A percentile compares a stretch with the other conserved stretches of the same genome.
These are phyloP conservation scores for Cnemophilus loriae DNA, from an alignment of 2,113 vertebrate genomes.

Conservation along the genomic window DNA sequence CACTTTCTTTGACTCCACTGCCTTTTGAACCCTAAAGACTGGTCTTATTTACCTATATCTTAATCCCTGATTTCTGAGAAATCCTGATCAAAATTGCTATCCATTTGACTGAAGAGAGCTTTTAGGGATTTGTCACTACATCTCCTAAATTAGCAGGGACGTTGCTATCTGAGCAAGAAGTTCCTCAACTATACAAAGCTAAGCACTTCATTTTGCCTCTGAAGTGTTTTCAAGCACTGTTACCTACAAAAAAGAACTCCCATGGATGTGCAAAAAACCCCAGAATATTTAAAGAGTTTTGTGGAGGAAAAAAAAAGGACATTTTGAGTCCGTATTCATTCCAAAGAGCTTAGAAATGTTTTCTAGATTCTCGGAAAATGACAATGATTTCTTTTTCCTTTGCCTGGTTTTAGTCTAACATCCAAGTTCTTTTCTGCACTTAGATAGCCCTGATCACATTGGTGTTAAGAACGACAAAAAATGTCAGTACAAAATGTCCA, in stretches of 20 bases:
- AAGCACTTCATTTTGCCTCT: neutral
- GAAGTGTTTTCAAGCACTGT: neutral
- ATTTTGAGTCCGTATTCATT: neutral
- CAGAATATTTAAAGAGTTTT: neutral
- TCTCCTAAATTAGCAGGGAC: neutral
- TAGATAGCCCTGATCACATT: neutral
- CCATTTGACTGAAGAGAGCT: neutral
- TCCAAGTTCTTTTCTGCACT: neutral
- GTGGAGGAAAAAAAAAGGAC: rapidly evolving
- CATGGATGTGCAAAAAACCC: neutral
- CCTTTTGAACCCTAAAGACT: neutral
- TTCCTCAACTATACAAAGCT: neutral
- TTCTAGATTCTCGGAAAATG: neutral
- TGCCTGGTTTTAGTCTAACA: neutral
- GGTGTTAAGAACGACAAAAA: neutral
- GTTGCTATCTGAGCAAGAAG: neutral
- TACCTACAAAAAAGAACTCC: neutral
- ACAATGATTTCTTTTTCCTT: neutral
- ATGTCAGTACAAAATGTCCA: neutral
- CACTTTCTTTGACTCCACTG: neutral
- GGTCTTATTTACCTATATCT: neutral
- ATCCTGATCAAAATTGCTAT: neutral
- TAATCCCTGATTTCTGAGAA: neutral
- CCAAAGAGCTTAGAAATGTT: neutral
- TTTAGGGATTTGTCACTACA: neutral